Percentiles rank a stretch among this genome's conserved stretches.
Evolutionary conservation across 2,113 vertebrate genomes (phyloP).

Genomic region (Leptocoma aspasia): DNA sequence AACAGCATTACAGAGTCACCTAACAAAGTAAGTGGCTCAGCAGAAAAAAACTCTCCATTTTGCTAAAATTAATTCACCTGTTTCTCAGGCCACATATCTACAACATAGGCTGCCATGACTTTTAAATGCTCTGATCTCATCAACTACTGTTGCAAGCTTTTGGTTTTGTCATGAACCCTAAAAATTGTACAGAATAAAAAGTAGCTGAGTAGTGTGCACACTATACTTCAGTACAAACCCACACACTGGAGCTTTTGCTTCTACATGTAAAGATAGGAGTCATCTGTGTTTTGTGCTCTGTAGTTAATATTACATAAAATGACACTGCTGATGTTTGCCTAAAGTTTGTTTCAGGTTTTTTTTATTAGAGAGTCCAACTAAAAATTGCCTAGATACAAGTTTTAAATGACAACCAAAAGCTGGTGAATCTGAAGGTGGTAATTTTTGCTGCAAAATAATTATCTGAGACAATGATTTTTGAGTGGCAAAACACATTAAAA

Average conservation of each 20-base stretch:
- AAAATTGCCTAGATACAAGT: neutral
- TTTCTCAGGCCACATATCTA: neutral
- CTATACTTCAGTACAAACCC: neutral
- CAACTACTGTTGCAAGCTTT: neutral
- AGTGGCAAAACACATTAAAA: neutral
- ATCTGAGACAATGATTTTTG: neutral
- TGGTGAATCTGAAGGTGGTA: neutral
- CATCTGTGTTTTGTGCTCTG: neutral
- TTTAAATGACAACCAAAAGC: neutral
- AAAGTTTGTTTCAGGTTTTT: neutral
- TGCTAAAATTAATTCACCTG: neutral
- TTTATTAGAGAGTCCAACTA: neutral
- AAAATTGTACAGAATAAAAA: neutral
- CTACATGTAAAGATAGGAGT: neutral
- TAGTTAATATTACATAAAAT: neutral
- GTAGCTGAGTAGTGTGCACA: neutral
- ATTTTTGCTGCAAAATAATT: neutral
- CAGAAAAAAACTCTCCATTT: fast-evolving
- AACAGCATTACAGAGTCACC: neutral
- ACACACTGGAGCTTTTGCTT: neutral
- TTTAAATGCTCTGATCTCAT: neutral
- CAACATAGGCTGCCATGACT: neutral
- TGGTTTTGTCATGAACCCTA: neutral
- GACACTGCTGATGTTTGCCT: neutral
- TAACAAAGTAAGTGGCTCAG: neutral